Conservation (phyloP, 2,888 invertebrate species). For the Drosophila heteroneura region DNA sequence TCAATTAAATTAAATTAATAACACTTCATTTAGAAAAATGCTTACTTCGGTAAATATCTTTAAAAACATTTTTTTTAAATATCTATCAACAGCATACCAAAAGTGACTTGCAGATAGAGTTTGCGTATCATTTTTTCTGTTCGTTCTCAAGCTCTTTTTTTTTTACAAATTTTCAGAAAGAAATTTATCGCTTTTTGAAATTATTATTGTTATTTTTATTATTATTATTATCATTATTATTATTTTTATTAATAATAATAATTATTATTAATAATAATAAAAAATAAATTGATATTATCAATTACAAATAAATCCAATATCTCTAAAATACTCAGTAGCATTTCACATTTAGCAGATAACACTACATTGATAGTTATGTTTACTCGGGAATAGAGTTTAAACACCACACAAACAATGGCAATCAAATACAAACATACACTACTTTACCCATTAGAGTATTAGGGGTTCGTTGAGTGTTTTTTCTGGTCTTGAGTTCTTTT, state of each 20-base stretch:
- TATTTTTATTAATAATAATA: background rate
- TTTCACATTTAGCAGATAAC: background rate
- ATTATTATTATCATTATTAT: background rate
- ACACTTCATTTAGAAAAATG: background rate
- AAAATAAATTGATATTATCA: background rate
- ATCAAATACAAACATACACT: background rate
- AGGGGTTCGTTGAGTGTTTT: background rate
- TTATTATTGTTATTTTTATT: background rate
- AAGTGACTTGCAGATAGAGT: no score
- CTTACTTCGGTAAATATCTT: background rate
- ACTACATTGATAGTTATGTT: background rate
- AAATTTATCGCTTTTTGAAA: background rate
- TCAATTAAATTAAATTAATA: background rate
- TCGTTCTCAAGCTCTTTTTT: no score
- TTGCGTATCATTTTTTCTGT: no score
- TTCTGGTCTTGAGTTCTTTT: constrained; percentile 30
- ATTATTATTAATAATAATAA: background rate
- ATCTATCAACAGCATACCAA: no score
- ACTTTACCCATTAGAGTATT: constrained; percentile 16
- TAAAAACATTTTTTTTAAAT: no score
- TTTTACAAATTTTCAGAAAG: no score
- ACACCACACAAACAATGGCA: background rate
- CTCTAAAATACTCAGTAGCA: background rate
- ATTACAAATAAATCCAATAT: background rate
- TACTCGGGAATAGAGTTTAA: background rate